Conservation (phyloP, 2,888 invertebrate species). For the Oxystoma pomonae region DNA sequence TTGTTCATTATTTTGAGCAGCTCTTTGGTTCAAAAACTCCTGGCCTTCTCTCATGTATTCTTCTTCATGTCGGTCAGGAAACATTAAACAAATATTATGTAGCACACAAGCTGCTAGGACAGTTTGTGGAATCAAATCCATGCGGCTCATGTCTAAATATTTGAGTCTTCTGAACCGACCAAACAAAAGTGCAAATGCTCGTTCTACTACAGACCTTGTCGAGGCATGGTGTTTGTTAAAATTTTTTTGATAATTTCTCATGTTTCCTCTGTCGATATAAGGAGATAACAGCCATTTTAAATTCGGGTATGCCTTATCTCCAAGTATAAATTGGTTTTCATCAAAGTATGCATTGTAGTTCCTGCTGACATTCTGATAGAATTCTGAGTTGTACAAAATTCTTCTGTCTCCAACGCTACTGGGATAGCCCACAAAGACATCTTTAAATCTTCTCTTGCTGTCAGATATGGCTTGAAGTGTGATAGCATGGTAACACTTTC, state of each 20-base stretch:
- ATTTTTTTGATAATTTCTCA: slow-evolving; percentile 9
- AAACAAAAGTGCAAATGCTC: slow-evolving; percentile 11
- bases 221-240: slow-evolving; percentile 12
- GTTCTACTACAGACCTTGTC: slow-evolving; percentile 11
- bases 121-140: no score
- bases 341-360: slow-evolving; percentile 3
- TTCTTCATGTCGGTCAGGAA: no score
- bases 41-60: no score
- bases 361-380: slow-evolving; percentile 17
- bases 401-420: slow-evolving; percentile 29
- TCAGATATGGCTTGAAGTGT: slow-evolving; percentile 29
- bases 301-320: slow-evolving; percentile 28
- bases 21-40: neutral
- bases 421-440: slow-evolving; percentile 30
- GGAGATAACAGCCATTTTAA: slow-evolving; percentile 24
- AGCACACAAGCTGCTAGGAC: no score
- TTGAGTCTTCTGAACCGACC: slow-evolving; percentile 10
- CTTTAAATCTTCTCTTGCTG: slow-evolving; percentile 21
- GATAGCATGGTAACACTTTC: slow-evolving; percentile 28
- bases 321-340: slow-evolving; percentile 25
- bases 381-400: slow-evolving; percentile 29
- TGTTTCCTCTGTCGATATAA: slow-evolving; percentile 20
- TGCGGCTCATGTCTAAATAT: no score
- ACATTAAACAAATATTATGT: no score
- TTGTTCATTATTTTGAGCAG: neutral